A percentile compares a stretch with the other conserved stretches of the same genome.
Evolutionary conservation across 2,888 invertebrate species (phyloP).

Genomic region (Erannis defoliaria): DNA sequence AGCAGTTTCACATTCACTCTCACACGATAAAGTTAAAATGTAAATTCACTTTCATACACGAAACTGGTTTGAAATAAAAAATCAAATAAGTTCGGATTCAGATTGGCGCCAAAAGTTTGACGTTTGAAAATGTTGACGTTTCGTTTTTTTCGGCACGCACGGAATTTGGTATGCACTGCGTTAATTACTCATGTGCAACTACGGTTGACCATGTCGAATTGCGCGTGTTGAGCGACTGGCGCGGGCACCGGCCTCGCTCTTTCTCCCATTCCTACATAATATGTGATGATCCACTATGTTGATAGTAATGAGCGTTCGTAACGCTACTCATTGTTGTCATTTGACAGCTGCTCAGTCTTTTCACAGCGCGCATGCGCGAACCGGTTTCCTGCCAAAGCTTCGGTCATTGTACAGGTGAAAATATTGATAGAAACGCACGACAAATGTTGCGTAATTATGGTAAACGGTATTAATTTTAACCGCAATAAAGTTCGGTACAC

Average conservation of each 20-base stretch:
- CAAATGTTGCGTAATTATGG: conserved; percentile 53
- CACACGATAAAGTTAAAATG: conserved; percentile 71
- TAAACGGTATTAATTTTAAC: conserved; percentile 47
- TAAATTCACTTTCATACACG: conserved; percentile 81
- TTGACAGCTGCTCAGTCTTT: conserved; percentile 65
- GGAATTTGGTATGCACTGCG: conserved; percentile 45
- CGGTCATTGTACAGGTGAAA: conserved; percentile 51
- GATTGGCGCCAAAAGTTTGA: conserved; percentile 57
- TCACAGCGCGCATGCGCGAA: conserved; percentile 47
- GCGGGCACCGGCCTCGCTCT: conserved; percentile 77
- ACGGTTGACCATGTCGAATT: conserved; percentile 85
- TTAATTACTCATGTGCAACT: conserved; percentile 64
- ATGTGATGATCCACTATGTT: conserved; percentile 70
- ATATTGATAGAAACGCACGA: conserved; percentile 53
- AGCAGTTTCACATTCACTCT: conserved; percentile 80
- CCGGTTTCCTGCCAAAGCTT: conserved; percentile 48
- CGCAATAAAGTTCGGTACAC: conserved; percentile 40
- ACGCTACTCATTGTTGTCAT: conserved; percentile 57
- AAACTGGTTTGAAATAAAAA: conserved; percentile 67
- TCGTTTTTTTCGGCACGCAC: conserved; percentile 51
- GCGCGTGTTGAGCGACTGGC: conserved; percentile 80
- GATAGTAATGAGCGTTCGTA: conserved; percentile 71
- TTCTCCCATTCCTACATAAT: conserved; percentile 84
- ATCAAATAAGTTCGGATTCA: conserved; percentile 22
- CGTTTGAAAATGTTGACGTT: conserved; percentile 51